phyloP scores from a whole-genome alignment of 1,140 invertebrate species.

The Chironomus striatipennis region DNA sequence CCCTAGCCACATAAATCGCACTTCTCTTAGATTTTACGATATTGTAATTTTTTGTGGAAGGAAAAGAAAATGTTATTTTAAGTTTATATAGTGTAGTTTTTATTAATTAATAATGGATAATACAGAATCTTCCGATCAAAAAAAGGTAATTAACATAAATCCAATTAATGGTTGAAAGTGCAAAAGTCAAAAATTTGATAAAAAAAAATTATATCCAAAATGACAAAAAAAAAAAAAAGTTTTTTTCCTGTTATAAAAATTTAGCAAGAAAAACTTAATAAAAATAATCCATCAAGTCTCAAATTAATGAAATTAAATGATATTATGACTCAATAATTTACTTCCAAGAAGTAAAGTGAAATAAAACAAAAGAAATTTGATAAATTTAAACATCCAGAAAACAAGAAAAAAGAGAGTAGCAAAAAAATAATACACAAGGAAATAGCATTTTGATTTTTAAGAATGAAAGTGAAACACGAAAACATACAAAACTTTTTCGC shows the following conservation, averaged over 20 bases:
- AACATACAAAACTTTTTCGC: too few species aligned
- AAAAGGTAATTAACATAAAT: neutral
- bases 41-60: constrained; percentile 3
- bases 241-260: neutral
- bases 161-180: neutral
- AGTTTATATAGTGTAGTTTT: constrained; percentile 7
- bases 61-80: constrained; percentile 4
- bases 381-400: too few species aligned
- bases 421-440: too few species aligned
- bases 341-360: too few species aligned
- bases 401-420: too few species aligned
- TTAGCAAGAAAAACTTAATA: neutral
- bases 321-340: too few species aligned
- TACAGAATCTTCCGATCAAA: neutral
- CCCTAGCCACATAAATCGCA: neutral
- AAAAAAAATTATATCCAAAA: neutral
- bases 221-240: neutral
- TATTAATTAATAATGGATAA: neutral
- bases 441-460: too few species aligned
- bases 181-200: neutral
- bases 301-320: too few species aligned
- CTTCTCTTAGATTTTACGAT: neutral
- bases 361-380: too few species aligned
- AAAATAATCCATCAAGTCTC: too few species aligned
- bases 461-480: too few species aligned